Evolutionary conservation across 2,113 vertebrate genomes (phyloP), one percentile per base, ranked within the genome.

Genomic region (Campylomormyrus numenius): DNA sequence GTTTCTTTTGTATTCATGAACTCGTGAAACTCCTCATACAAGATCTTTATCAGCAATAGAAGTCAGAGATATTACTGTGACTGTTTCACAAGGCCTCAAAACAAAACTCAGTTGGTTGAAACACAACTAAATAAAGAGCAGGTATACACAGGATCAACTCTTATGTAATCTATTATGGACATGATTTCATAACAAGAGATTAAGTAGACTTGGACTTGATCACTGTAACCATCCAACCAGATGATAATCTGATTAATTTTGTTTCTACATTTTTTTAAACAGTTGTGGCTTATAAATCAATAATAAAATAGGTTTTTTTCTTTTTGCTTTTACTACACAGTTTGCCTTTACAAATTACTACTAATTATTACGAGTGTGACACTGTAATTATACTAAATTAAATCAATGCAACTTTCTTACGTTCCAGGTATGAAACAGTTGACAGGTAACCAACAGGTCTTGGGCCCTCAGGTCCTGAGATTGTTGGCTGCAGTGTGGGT

Each of bases 111-210:
- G 5, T 39, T 39, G 27, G 3, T 35, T 77, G 70, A 4, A 80
- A 80, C 35, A 80, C 17, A 42, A 77, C 31, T 39, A 77, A 77
- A 42, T 80, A 80, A 80, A 42, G 17, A 80, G 24, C 17, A 9
- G 45, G 45, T 24, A 48, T 85, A 46, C 83, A 45, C 42, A 48
- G 83, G 83, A 85, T 45, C 83, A 85, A 13, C 83, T 85, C 19
- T 85, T 85, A 85, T 85, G 83, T 85, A 85, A 85, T 85, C 35
- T 46, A 48, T 85, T 45, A 85, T 85, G 35, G 35, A 80, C 48
- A 87, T 87, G 85, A 87, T 87, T 53, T 87, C 85, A 87, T 87
- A 87, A 87, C 50, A 53, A 87, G 49, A 35, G 50, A 87, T 87
- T 87, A 53, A 49, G 24, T 49, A 52, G 50, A 13, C 85, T 53